Conservation (phyloP, 2,888 invertebrate genomes). For the Dorcus parallelipipedus region DNA sequence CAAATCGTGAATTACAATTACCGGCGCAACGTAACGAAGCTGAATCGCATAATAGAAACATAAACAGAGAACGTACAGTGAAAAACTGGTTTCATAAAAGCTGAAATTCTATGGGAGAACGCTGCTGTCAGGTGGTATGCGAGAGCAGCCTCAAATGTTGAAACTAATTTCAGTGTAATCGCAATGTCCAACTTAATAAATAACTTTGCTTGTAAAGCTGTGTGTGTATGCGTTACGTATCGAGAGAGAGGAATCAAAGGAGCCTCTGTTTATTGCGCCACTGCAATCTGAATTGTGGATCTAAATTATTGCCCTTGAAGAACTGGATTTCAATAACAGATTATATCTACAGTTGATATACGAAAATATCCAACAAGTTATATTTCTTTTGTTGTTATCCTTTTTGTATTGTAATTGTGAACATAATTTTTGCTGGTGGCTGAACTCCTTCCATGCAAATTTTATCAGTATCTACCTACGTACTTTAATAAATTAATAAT, state of each 20-base stretch:
- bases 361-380: not conserved
- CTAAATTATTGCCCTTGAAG: slow-evolving; percentile 21
- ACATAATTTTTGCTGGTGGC: too few species aligned
- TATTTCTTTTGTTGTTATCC: not conserved
- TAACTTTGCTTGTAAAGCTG: too few species aligned
- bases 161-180: slow-evolving; percentile 1
- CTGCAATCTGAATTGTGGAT: not conserved
- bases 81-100: slow-evolving; percentile 1
- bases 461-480: too few species aligned
- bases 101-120: slow-evolving; percentile 1
- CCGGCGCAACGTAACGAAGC: not conserved
- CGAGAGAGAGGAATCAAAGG: not conserved
- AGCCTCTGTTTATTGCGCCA: not conserved
- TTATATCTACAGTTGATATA: slow-evolving; percentile 13
- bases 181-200: not conserved
- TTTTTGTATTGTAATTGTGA: not conserved
- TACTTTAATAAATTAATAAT: too few species aligned
- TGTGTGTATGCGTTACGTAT: too few species aligned
- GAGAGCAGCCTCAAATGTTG: not conserved
- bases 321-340: slow-evolving; percentile 20
- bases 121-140: not conserved
- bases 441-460: too few species aligned
- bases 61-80: not conserved
- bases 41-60: not conserved
- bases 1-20: not conserved